Conservation (phyloP, 1,140 invertebrate species). For the Drosophila kanapiae region DNA sequence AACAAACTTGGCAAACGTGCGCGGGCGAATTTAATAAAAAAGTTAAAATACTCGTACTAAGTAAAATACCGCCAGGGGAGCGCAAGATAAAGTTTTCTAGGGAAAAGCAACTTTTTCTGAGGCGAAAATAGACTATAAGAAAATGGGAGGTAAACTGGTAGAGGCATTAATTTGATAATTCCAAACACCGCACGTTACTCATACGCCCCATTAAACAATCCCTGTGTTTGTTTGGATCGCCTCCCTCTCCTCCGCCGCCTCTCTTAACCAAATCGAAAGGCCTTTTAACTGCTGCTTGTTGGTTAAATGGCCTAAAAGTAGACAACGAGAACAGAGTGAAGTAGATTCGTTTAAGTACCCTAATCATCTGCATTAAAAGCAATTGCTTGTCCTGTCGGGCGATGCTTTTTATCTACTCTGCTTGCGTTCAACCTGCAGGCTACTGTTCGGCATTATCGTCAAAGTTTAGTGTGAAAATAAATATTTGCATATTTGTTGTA, state of each 20-base stretch:
- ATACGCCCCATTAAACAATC: conserved; percentile 66
- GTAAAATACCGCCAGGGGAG: conserved; percentile 40
- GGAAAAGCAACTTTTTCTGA: conserved; percentile 26
- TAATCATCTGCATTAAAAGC: conserved; percentile 67
- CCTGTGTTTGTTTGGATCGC: conserved; percentile 6
- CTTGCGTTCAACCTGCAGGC: conserved; percentile 14
- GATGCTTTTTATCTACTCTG: conserved; percentile 20
- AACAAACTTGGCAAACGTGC: conserved; percentile 48
- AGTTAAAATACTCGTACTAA: conserved; percentile 54
- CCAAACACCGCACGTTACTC: conserved; percentile 56
- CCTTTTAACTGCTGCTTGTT: conserved; percentile 44
- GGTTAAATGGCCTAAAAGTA: conserved; percentile 68
- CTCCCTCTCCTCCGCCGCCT: neutral
- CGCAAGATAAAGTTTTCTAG: conserved; percentile 34
- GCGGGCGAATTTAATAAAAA: conserved; percentile 66
- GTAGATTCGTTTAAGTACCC: conserved; percentile 42
- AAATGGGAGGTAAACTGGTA: conserved; percentile 13
- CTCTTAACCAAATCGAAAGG: conserved; percentile 6
- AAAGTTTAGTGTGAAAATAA: conserved; percentile 52
- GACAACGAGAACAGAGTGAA: conserved; percentile 56
- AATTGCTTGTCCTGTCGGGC: conserved; percentile 52
- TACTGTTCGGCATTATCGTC: conserved; percentile 21
- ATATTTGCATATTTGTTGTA: conserved; percentile 59
- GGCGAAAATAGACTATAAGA: conserved; percentile 12
- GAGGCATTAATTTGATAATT: conserved; percentile 61